Evolutionary conservation across 2,888 invertebrate genomes (phyloP), one percentile per base, ranked within the genome.

Genomic region (Pheosia gnoma): DNA sequence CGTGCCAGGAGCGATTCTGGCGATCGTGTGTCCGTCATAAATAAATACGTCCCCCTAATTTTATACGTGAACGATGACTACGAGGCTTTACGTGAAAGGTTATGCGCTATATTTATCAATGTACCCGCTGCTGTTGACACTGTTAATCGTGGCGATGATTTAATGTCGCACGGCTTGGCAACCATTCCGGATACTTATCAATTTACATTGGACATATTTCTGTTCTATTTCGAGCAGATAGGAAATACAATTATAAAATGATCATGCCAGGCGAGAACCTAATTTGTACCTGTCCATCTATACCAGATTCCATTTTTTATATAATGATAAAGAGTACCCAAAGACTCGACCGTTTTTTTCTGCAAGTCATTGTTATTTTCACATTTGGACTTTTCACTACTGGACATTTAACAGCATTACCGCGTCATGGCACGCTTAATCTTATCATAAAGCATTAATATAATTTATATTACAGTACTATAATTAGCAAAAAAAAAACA

Each of bases 21-120:
- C 52, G 60, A 59, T 77, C 71, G 75, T 80, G 78, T 81, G 78
- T 84, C 83, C 83, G 83, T 78, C 80, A 78, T 84, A 83, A 86
- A 88, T 85, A 84, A 84, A 86, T 86, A 84, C 82, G 84, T 79
- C 71, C 70, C 72, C 71, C 84, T 85, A 86, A 87, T 88, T 86
- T 86, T 86, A 86, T 81, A 69, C 59, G 68, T 70, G 67, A 70
- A 70, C 70, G 71, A 71, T 69, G 66, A 60, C 68, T 74, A 74
- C 63, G 69, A 25, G 25, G 38, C 3, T 13, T 38, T 66, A 75
- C 73, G 73, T 66, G 71, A 77, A 76, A 76, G 72, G 74, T 76
- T 76, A 71, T 64, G 70, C 9, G 63, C 59, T 70, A 65, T 72
- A 67, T 60, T 65, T 66, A 77, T 56, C 57, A 59, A 68, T 71